Base-by-base conservation (phyloP, 1,140 invertebrate genomes). In the Cotesia chilonis region DNA sequence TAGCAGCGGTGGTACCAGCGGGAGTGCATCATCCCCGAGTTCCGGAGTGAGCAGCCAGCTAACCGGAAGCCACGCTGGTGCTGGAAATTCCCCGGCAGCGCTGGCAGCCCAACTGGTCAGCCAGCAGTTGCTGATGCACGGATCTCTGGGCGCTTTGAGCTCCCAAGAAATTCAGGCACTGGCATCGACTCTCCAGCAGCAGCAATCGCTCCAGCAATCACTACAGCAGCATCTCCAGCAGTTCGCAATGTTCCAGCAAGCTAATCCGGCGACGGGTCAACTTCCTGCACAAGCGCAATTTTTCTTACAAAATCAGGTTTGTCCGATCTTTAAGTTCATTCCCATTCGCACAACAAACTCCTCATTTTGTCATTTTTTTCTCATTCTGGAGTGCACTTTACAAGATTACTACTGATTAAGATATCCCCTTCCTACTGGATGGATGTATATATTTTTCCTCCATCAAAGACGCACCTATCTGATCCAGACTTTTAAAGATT, bases 301-400 rank as follows among this genome's bases (percentile, higher is more conserved):
- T 74, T 92, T 95, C 81, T 85, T 95, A 14, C 93, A 94, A 81
- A 94, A 94, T 88, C 93, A 94, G 90, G 92, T 94, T 83, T 81
- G 78, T 76, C 0, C 47, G 57, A 75, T 73, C 69, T 73, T n/a
- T 66, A 7, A 41, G 38, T 41, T 41, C 5, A 5, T 41, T 41
- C 9, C 10, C 5, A 47, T 6, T 47, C 10, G 10, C 41, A 47
- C 10, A 47, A 55, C 1, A 54, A 2, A 59, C 17, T 35, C 38
- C 6, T 4, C n/a, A 0, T 28, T 59, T 70, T 17, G 35, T 65
- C 17, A 52, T 51, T 52, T 28, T 9, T 41, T 37, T 10, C 59
- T 65, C 28, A 12, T 63, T 41, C 61, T 51, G 35, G 10, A 36
- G 17, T 36, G 52, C 37, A 66, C 70, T 67, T 65, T 47, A 5